These are phyloP conservation scores for Cephus sareptanus DNA, from an alignment of 2,888 invertebrate species.

Conservation along the genomic window DNA sequence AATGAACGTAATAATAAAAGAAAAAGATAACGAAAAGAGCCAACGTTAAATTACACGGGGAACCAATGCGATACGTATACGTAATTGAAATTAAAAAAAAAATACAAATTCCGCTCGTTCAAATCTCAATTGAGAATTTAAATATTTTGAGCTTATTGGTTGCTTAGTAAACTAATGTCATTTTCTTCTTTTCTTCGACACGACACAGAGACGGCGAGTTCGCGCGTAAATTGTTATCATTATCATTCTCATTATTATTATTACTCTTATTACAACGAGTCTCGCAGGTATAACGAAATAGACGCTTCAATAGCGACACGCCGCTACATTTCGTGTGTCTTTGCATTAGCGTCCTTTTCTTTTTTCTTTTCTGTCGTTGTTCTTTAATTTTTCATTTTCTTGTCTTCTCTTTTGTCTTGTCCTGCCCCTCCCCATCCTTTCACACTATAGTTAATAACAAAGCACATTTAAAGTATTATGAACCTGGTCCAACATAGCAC, in stretches of 20 bases:
- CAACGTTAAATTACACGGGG: background rate
- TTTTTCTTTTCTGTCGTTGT: background rate
- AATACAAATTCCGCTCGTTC: constrained; percentile 24
- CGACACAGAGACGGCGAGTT: background rate
- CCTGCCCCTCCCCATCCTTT: background rate
- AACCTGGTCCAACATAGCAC: constrained; percentile 56
- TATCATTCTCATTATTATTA: background rate
- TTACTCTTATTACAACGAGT: background rate
- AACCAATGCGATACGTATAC: background rate
- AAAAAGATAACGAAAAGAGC: constrained; percentile 7
- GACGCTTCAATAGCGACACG: background rate
- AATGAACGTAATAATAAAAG: constrained; percentile 7
- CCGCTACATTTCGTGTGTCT: background rate
- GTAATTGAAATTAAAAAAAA: background rate
- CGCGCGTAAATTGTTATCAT: background rate
- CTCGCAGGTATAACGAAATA: background rate
- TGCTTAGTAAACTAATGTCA: constrained; percentile 27
- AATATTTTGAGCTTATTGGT: constrained; percentile 31
- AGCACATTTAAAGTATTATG: constrained; percentile 48
- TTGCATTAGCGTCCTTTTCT: background rate
- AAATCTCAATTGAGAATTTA: constrained; percentile 18
- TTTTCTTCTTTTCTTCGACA: constrained; percentile 10
- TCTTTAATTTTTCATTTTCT: background rate
- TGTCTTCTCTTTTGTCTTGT: background rate
- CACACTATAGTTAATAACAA: constrained; percentile 38